Conservation (phyloP, 2,113 vertebrate species). For the Nansenia antarctica region DNA sequence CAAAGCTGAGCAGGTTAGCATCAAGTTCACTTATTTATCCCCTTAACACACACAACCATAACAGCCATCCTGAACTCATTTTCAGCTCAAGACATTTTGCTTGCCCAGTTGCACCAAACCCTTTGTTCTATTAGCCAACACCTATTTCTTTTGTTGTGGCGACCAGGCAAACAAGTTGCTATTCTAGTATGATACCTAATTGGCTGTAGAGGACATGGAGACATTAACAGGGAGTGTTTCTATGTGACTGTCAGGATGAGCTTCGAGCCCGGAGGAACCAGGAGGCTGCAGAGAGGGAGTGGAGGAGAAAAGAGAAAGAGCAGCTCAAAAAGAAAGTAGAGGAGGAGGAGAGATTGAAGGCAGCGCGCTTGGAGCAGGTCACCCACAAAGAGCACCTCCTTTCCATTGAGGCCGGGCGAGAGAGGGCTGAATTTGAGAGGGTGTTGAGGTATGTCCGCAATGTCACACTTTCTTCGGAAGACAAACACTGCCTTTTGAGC, state of each 20-base stretch:
- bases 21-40: too few species aligned
- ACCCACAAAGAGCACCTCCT: conserved; percentile 76
- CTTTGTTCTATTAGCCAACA: not conserved
- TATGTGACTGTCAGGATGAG: conserved; percentile 74
- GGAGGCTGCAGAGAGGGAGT: conserved; percentile 80
- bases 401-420: conserved; percentile 77
- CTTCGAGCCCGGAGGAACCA: conserved; percentile 84
- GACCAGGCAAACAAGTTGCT: too few species aligned
- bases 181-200: too few species aligned
- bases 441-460: conserved; percentile 81
- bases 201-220: not conserved
- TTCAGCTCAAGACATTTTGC: too few species aligned
- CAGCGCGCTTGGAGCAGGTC: conserved; percentile 78
- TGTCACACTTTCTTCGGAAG: too few species aligned
- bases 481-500: too few species aligned
- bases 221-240: not conserved
- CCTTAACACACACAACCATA: too few species aligned
- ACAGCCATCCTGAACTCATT: too few species aligned
- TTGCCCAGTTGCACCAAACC: conserved; percentile 4
- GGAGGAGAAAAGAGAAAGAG: conserved; percentile 84
- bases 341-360: conserved; percentile 65
- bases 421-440: conserved; percentile 82
- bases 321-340: conserved; percentile 50
- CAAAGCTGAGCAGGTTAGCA: too few species aligned
- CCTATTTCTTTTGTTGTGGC: not conserved